Evolutionary conservation across 2,797 vertebrate species (phyloP).

Genomic region (Coreius guichenoti): DNA sequence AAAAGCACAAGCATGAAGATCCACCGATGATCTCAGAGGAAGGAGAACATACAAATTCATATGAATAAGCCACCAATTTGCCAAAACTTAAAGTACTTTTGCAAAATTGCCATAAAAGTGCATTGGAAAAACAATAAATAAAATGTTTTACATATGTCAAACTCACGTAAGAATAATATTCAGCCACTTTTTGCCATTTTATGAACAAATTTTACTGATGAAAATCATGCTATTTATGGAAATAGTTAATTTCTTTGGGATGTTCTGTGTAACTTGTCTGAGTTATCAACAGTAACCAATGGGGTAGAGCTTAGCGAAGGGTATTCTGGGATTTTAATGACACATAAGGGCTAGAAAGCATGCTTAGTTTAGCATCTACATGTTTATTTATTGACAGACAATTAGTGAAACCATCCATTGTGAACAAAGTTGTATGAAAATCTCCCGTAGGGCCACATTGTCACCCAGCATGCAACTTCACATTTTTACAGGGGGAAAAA

Average conservation of each 20-base stretch:
- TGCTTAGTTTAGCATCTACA: not conserved
- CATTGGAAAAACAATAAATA: not conserved
- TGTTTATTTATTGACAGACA: not conserved
- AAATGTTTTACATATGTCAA: not conserved
- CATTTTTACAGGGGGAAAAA: conserved; percentile 8
- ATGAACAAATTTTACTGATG: not conserved
- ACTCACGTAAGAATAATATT: not conserved
- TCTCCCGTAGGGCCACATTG: not conserved
- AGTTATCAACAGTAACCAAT: not conserved
- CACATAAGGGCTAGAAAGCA: not conserved
- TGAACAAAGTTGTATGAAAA: not conserved
- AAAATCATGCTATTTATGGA: not conserved
- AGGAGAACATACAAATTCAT: too few relatives aligned
- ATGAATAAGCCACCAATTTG: not conserved
- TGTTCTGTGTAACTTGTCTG: not conserved
- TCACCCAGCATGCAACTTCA: conserved; percentile 11
- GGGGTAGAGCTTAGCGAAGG: not conserved
- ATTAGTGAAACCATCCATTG: not conserved
- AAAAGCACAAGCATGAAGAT: not conserved
- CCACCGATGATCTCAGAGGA: too few relatives aligned
- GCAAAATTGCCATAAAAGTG: not conserved
- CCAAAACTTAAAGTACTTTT: not conserved
- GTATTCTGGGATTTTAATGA: not conserved
- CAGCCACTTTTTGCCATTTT: too few relatives aligned
- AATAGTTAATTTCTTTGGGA: not conserved